phyloP scores from a whole-genome alignment of 35 echinoderm and acorn worm genomes.

The Lytechinus pictus region DNA sequence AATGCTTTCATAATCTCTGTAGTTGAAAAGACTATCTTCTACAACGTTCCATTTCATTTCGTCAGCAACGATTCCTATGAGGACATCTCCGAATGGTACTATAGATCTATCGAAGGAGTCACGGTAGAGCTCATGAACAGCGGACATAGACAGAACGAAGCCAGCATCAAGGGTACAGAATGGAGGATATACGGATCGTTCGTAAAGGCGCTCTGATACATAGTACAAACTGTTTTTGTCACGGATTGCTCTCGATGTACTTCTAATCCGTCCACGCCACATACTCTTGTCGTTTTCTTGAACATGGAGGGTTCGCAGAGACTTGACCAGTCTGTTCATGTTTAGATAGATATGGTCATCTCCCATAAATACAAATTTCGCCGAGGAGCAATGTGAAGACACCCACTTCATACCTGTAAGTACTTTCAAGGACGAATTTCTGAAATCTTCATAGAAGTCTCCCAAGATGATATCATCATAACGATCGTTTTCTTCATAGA shows the following conservation, averaged over 20 bases:
- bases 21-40: constrained; percentile 68
- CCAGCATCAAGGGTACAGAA: constrained; percentile 90
- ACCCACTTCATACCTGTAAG: constrained; percentile 76
- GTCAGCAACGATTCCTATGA: constrained; percentile 69
- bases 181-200: constrained; percentile 58
- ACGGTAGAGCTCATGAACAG: constrained; percentile 50
- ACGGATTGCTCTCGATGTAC: constrained; percentile 56
- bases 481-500: constrained; percentile 79
- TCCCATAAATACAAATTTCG: constrained; percentile 76
- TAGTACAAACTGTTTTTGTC: constrained; percentile 74
- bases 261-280: constrained; percentile 70
- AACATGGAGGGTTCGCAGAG: constrained; percentile 60
- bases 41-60: constrained; percentile 59
- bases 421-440: constrained; percentile 72
- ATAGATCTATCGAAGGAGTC: constrained; percentile 63
- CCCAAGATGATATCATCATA: constrained; percentile 89
- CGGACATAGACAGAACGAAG: constrained; percentile 66
- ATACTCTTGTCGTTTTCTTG: constrained; percentile 57
- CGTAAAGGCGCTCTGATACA: constrained; percentile 56
- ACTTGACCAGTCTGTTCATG: constrained; percentile 67
- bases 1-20: constrained; percentile 61
- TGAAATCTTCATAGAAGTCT: constrained; percentile 68
- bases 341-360: constrained; percentile 85
- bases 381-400: constrained; percentile 28
- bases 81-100: constrained; percentile 79